A percentile compares a stretch with the other conserved stretches of the same genome.
phyloP scores from a whole-genome alignment of 2,113 vertebrate genomes.

The Mormoops blainvillei region DNA sequence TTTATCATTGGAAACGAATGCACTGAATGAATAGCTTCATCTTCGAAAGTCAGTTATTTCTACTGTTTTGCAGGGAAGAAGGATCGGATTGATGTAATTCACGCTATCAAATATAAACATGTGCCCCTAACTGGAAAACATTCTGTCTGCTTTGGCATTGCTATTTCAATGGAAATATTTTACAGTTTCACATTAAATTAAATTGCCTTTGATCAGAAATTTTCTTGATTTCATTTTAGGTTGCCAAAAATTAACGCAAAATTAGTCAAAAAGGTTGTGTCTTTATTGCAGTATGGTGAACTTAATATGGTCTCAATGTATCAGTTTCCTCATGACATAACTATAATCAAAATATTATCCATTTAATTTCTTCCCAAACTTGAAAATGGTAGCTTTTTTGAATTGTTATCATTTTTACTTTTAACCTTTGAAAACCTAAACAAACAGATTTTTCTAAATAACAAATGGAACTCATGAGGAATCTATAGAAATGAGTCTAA shows the following conservation, averaged over 20 bases:
- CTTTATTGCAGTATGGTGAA: not conserved
- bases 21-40: not conserved
- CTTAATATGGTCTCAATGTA: not conserved
- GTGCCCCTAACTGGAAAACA: not conserved
- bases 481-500: not conserved
- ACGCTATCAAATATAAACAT: not conserved
- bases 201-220: not conserved
- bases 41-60: not conserved
- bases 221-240: not conserved
- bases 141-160: not conserved
- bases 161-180: not conserved
- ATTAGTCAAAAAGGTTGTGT: not conserved
- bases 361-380: not conserved
- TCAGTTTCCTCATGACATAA: not conserved
- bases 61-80: not conserved
- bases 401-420: not conserved
- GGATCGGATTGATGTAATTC: not conserved
- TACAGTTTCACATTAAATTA: not conserved
- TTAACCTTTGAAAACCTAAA: slow-evolving; percentile 6
- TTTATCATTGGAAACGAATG: not conserved
- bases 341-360: slow-evolving; percentile 5
- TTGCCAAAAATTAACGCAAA: not conserved
- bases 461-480: not conserved
- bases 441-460: not conserved
- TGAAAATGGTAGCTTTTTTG: not conserved